Conservation (phyloP, 2,888 invertebrate genomes). For the Eristalis arbustorum region DNA sequence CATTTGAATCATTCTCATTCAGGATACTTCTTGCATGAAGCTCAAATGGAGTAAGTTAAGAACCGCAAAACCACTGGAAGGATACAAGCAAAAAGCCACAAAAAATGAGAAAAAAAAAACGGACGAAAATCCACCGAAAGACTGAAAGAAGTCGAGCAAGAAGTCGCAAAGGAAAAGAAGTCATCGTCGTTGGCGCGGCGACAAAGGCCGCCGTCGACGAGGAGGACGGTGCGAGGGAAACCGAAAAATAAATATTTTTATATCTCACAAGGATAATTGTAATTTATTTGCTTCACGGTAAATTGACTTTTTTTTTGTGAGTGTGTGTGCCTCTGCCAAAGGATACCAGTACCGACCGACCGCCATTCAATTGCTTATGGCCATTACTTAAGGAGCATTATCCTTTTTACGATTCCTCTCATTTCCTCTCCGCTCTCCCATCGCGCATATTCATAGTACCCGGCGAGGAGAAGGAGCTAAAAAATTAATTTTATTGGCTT, state of each 20-base stretch:
- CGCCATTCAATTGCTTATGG: conserved; percentile 58
- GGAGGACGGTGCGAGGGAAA: neutral
- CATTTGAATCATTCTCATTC: conserved; percentile 42
- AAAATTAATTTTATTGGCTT: conserved; percentile 45
- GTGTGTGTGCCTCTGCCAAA: neutral
- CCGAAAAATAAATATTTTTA: conserved; percentile 54
- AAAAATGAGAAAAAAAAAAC: conserved; percentile 16
- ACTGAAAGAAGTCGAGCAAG: conserved; percentile 12
- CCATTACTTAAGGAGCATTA: conserved; percentile 66
- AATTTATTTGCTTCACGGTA: conserved; percentile 69
- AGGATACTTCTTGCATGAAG: conserved; percentile 50
- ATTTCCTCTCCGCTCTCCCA: neutral
- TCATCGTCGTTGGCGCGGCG: neutral
- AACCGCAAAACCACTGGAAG: conserved; percentile 56
- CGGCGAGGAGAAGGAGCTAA: neutral
- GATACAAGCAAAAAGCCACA: neutral
- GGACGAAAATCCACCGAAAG: neutral
- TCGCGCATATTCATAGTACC: conserved; percentile 41
- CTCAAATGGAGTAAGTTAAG: conserved; percentile 65
- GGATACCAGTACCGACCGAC: neutral
- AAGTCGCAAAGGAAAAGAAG: neutral
- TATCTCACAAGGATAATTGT: conserved; percentile 67
- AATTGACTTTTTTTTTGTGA: conserved; percentile 54
- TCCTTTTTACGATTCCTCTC: conserved; percentile 54
- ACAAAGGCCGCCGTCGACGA: neutral